Conservation (phyloP, 2,888 invertebrate species). For the Caenorhabditis wallacei region DNA sequence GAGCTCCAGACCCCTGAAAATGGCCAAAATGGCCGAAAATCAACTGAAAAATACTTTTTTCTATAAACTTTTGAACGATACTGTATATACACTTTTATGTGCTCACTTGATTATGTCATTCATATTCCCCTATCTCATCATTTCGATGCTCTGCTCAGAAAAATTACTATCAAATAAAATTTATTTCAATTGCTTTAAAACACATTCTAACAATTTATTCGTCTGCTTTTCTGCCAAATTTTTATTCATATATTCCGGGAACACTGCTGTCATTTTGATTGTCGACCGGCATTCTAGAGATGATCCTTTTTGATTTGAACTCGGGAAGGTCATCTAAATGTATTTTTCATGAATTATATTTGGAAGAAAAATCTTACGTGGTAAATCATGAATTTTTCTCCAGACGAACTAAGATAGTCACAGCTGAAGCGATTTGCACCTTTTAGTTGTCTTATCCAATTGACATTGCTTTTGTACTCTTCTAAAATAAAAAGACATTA, state of each 20-base stretch:
- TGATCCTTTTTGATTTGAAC: slow-evolving; percentile 1
- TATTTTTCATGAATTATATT: not conserved
- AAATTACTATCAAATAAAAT: slow-evolving; percentile 1
- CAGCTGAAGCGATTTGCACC: slow-evolving; percentile 53
- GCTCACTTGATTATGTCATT: too few species aligned
- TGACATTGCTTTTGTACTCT: slow-evolving; percentile 39
- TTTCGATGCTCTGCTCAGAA: not conserved
- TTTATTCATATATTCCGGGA: slow-evolving; percentile 60
- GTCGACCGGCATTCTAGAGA: slow-evolving; percentile 4
- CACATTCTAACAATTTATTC: slow-evolving; percentile 42
- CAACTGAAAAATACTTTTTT: too few species aligned
- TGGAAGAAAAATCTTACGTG: slow-evolving; percentile 13
- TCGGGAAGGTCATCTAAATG: slow-evolving; percentile 1
- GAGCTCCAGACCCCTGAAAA: too few species aligned
- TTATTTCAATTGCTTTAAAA: slow-evolving; percentile 47
- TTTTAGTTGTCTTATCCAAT: slow-evolving; percentile 37
- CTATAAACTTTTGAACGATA: too few species aligned
- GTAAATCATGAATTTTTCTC: slow-evolving; percentile 47
- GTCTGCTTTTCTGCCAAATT: slow-evolving; percentile 57
- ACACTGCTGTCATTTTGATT: slow-evolving; percentile 51
- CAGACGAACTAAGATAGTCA: slow-evolving; percentile 37
- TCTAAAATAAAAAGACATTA: slow-evolving; percentile 52
- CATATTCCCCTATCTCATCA: not conserved
- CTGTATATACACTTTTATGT: too few species aligned
- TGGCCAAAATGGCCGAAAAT: too few species aligned